phyloP scores from a whole-genome alignment of 2,797 vertebrate species.

The Aplochiton taeniatus region DNA sequence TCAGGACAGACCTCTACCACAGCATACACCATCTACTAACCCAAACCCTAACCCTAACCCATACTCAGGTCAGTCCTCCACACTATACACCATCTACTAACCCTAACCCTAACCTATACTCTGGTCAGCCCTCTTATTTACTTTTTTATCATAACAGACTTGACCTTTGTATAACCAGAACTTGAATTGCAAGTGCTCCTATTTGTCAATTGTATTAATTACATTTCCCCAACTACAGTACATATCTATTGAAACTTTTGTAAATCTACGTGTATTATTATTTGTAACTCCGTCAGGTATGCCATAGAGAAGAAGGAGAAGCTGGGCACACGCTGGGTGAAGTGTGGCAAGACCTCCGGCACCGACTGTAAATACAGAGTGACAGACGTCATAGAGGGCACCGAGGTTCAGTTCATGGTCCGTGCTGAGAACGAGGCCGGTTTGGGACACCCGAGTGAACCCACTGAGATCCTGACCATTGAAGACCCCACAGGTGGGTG shows the following conservation, averaged over 20 bases:
- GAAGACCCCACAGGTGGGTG: slow-evolving; percentile 90
- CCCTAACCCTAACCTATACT: no score
- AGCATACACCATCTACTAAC: no score
- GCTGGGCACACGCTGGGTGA: slow-evolving; percentile 95
- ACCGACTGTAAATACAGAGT: slow-evolving; percentile 92
- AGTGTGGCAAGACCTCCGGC: slow-evolving; percentile 93
- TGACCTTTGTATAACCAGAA: not conserved
- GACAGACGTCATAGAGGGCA: slow-evolving; percentile 96
- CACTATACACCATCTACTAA: no score
- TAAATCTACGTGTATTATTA: no score
- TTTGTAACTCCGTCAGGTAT: slow-evolving; percentile 74
- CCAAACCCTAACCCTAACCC: no score
- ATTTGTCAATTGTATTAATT: not conserved
- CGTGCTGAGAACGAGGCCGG: slow-evolving; percentile 96
- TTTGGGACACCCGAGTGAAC: slow-evolving; percentile 92
- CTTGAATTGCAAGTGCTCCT: not conserved
- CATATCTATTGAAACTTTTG: no score
- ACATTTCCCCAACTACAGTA: not conserved
- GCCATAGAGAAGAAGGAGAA: slow-evolving; percentile 97
- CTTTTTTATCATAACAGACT: no score
- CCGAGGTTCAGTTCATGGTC: slow-evolving; percentile 95
- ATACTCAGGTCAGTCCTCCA: no score
- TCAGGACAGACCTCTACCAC: no score
- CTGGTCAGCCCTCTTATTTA: no score
- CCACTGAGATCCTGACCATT: slow-evolving; percentile 90